Conservation (phyloP, 1,140 invertebrate genomes). For the Drosophila tsacasi region DNA sequence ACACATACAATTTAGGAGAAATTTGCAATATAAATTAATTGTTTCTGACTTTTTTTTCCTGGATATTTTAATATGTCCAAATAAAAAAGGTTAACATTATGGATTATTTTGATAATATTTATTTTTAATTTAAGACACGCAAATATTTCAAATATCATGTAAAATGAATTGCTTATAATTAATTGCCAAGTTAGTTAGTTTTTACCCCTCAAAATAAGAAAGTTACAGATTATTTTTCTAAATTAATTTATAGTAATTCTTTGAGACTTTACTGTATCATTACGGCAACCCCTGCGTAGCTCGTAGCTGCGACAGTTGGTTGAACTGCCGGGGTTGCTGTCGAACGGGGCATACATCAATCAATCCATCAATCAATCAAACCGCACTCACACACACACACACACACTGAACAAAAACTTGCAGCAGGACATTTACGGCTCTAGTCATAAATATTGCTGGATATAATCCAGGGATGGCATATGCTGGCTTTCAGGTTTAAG, state of each 20-base stretch:
- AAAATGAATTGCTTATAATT: background rate
- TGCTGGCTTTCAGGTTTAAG: background rate
- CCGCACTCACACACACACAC: conserved; percentile 14
- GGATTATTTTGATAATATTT: too few relatives aligned
- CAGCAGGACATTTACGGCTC: conserved; percentile 14
- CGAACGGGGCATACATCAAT: conserved; percentile 47
- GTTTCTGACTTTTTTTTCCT: too few relatives aligned
- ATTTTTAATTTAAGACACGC: too few relatives aligned
- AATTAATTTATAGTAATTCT: background rate
- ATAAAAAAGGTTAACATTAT: too few relatives aligned
- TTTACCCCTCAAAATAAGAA: too few relatives aligned
- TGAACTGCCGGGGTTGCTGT: conserved; percentile 24
- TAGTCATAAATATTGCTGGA: conserved; percentile 3
- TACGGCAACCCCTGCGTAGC: conserved; percentile 10
- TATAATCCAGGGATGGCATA: conserved; percentile 16
- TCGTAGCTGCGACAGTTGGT: conserved; percentile 55
- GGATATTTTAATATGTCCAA: too few relatives aligned
- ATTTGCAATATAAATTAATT: too few relatives aligned
- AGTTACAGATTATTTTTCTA: too few relatives aligned
- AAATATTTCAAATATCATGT: background rate
- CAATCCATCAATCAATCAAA: conserved; percentile 56
- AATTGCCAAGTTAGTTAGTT: too few relatives aligned
- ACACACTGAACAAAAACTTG: conserved; percentile 21
- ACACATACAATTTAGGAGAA: background rate
- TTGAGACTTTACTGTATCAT: conserved; percentile 10